Evolutionary conservation across 2,113 vertebrate species (phyloP), one percentile per base, ranked within the genome.

Genomic region (Phrynocephalus versicolor): DNA sequence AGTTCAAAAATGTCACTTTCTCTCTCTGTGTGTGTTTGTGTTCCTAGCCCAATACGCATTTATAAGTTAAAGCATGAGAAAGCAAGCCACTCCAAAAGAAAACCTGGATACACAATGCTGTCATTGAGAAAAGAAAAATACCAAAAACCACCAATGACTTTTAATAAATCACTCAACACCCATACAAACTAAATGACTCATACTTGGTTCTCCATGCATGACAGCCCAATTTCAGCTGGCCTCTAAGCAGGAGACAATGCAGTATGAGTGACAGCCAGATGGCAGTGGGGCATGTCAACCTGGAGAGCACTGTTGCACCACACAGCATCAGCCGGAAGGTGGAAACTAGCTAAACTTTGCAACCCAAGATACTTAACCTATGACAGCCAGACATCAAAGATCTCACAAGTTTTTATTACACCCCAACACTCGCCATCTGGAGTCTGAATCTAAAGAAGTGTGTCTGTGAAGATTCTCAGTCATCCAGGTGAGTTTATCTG

Each of bases 121-220:
- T 58, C 69, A 41, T 16, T 41, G 55, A 60, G 69, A n/a, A 51
- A 69, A 45, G 64, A 67, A 64, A 41, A 3, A 60, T 21, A 21
- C 37, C 18, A 41, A 83, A 37, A 37, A 18, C 10, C 65, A 58
- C 21, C 67, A 71, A 81, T 58, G 23, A n/a, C 75, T 83, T 45
- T 65, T 51, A 45, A 85, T 70, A 79, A 79, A 85, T 60, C 51
- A 60, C 55, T 85, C 45, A 67, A 71, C 16, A 33, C 55, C 13
- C 51, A 41, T 57, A 41, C 23, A 78, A 51, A n/a, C 21, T 41
- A 78, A 69, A 27, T 60, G 65, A 85, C 12, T 85, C 65, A 84
- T 64, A 33, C 37, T 70, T 70, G 21, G 57, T 51, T 79, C 67
- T 71, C 67, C 2, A 25, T 69, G 35, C 14, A 3, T n/a, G 33